Evolutionary conservation across 2,888 invertebrate genomes (phyloP), one percentile per base, ranked within the genome.

Genomic region (Andrena marginata): DNA sequence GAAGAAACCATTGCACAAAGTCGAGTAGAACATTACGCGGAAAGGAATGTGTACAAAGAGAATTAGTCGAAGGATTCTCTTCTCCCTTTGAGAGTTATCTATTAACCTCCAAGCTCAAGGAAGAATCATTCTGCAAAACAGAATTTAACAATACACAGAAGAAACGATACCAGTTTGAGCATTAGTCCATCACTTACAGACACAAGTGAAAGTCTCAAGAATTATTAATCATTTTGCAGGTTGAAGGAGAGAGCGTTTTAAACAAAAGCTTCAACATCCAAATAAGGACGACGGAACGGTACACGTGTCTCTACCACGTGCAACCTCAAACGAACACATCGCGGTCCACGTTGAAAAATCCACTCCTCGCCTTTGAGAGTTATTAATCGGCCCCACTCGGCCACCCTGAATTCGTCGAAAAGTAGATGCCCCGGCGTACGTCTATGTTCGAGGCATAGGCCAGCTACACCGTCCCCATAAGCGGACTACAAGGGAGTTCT

Each of bases 401-500:
- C 56, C 56, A 56, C 4, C 56, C 56, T 6, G 56, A 56, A 26
- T 56, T 56, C 23, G 10, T 26, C 56, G 20, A 26, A 13, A 56
- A 20, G 56, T 26, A 26, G 56, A 56, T 26, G 23, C 23, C 23
- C 10, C 56, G 56, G 4, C 56, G 23, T 23, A 56, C 10, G 56
- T 62, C 62, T 35, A 20, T 20, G n/a, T 62, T 20, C n/a, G 33
- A 35, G 31, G 29, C 62, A 23, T 49, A 20, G 71, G 49, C 71
- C 49, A 51, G 59, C 56, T 26, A 26, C 54, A 13, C 26, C 59
- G 56, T 29, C 16, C n/a, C 48, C 70, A 67, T 16, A 23, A 42
- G 7, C 71, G 49, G 23, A 23, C 63, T 78, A 59, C 62, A 35
- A 64, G 48, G 63, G 72, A 54, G 70, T 69, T 69, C 59, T 64